Conservation (phyloP, 2,888 invertebrate genomes). For the Phragmatobia fuliginosa region DNA sequence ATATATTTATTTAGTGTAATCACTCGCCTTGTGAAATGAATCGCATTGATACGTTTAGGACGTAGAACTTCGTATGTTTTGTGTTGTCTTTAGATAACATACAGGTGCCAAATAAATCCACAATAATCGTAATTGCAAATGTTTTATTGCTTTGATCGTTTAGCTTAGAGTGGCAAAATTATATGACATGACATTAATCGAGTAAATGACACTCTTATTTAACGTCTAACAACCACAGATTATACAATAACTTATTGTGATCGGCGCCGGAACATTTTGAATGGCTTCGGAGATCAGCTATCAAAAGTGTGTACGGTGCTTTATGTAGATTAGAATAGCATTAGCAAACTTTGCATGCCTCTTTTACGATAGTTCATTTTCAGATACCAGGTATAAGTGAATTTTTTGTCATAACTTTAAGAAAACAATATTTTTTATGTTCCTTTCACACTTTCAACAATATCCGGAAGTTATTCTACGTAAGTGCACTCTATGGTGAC, state of each 20-base stretch:
- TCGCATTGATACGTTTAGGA: constrained; percentile 39
- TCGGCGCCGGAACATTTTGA: too few relatives aligned
- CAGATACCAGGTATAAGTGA: not conserved
- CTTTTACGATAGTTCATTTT: too few relatives aligned
- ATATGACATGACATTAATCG: too few relatives aligned
- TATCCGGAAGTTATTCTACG: not conserved
- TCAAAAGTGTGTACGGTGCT: not conserved
- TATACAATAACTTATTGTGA: too few relatives aligned
- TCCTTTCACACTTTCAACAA: not conserved
- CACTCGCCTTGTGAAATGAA: constrained; percentile 37
- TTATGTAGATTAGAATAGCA: not conserved
- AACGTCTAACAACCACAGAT: too few relatives aligned
- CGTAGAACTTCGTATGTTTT: constrained; percentile 11
- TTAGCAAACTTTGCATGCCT: not conserved
- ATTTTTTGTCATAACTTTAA: not conserved
- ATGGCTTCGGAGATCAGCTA: not conserved
- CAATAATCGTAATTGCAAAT: too few relatives aligned
- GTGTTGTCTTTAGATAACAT: too few relatives aligned
- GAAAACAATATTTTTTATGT: not conserved
- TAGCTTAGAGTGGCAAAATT: too few relatives aligned
- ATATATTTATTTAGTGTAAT: constrained; percentile 48
- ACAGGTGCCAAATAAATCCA: too few relatives aligned
- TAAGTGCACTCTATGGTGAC: not conserved
- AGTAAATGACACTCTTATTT: too few relatives aligned
- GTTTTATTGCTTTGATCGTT: too few relatives aligned